Evolutionary conservation across 2,797 vertebrate genomes (phyloP).

Genomic region (Anniella stebbinsi): DNA sequence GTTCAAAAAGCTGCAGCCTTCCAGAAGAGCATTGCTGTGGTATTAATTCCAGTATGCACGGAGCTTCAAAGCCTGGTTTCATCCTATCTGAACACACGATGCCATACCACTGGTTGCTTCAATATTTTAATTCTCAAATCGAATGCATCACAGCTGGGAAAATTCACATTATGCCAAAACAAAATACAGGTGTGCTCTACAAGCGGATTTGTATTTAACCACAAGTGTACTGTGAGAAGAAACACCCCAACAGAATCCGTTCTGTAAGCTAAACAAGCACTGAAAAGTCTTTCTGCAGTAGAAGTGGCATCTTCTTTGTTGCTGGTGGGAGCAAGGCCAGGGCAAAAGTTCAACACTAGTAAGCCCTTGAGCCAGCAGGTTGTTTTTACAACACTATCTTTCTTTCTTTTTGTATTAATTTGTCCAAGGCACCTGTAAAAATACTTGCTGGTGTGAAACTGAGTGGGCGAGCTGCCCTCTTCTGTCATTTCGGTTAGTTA

Average conservation of each 20-base stretch:
- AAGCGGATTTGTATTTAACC: background rate
- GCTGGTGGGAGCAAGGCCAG: background rate
- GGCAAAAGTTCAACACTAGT: background rate
- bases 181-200: background rate
- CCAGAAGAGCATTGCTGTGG: background rate
- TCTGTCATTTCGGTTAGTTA: background rate
- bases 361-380: slow-evolving; percentile 4
- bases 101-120: slow-evolving; percentile 19
- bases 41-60: background rate
- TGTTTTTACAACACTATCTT: slow-evolving; percentile 39
- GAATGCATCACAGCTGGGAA: background rate
- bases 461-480: slow-evolving; percentile 40
- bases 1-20: background rate
- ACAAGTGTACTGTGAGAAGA: background rate
- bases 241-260: background rate
- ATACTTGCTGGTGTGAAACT: slow-evolving; percentile 79
- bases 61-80: background rate
- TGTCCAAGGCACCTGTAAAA: slow-evolving; percentile 79
- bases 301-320: background rate
- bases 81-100: slow-evolving; percentile 23
- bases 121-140: slow-evolving; percentile 47
- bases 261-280: background rate
- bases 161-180: slow-evolving; percentile 52
- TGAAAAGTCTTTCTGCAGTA: background rate
- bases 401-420: background rate